Conservation (phyloP, 2,797 vertebrate species). For the Lagorchestes hirsutus region DNA sequence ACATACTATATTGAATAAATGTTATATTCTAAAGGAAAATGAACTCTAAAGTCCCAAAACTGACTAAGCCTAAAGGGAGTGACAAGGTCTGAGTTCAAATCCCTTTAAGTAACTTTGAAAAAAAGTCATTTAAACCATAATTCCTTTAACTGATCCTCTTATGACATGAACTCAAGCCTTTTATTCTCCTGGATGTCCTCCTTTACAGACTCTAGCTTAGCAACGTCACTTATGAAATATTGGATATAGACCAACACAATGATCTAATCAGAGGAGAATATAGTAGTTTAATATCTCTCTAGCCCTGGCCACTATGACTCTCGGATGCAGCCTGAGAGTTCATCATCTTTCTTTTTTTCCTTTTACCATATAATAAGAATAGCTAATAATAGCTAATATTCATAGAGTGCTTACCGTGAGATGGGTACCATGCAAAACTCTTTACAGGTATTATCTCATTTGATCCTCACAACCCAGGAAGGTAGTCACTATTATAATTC, state of each 20-base stretch:
- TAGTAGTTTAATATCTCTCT: background rate
- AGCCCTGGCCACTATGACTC: background rate
- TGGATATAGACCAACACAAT: background rate
- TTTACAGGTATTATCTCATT: background rate
- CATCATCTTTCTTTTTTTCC: background rate
- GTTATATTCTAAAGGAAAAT: background rate
- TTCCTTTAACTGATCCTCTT: background rate
- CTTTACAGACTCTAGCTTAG: background rate
- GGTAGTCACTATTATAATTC: background rate
- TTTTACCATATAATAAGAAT: background rate
- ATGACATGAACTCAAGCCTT: background rate
- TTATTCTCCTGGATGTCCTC: background rate
- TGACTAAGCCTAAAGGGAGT: background rate
- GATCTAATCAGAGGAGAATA: background rate
- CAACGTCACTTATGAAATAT: background rate
- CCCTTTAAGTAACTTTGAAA: background rate
- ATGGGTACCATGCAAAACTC: background rate
- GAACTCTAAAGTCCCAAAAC: background rate
- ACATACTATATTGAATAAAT: background rate
- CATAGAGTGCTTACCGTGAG: background rate
- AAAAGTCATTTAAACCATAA: background rate
- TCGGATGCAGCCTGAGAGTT: background rate
- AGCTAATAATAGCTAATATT: background rate
- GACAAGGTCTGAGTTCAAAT: background rate
- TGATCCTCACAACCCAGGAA: background rate